Evolutionary conservation across 2,113 vertebrate genomes (phyloP), one percentile per base, ranked within the genome.

Genomic region (Neogale vison): DNA sequence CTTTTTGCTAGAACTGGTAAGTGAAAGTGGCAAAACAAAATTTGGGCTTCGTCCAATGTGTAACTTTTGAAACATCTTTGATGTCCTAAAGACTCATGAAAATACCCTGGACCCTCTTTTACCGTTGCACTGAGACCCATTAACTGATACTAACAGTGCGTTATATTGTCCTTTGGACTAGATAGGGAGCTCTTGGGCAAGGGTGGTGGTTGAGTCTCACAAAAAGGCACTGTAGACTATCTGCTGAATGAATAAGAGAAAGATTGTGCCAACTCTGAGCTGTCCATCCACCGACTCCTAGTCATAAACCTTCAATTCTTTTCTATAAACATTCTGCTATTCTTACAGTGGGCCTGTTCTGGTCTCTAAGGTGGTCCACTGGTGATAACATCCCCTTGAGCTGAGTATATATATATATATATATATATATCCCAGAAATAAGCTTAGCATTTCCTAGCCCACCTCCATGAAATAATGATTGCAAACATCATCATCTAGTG

Each of bases 391-490:
- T 55, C 31, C 14, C n/a, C 87, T n/a, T 67, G 42, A 96, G 34
- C 31, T 76, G 67, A 74, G 82, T 96, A 47, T 2, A 47, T 47
- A 47, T 11, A 47, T 47, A 45, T 8, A 45, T 45, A 45, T 8
- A 47, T 47, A 47, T 11, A 47, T 47, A 47, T 11, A 47, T 39
- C 42, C 74, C 74, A 29, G 61, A 88, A 63, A 92, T 61, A 87
- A 80, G 57, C 42, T 71, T 1, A 23, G 39, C 93, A 74, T 93
- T 95, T 94, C 67, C 74, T 61, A 93, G 20, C 50, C 69, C 59
- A 90, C 77, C 7, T 95, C 87, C 67, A 21, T 47, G 59, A 81
- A 76, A 87, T 85, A 93, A 77, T 92, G 74, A 93, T n/a, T 90
- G 55, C 76, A 59, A 90, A 96, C 57, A 69, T 84, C 63, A 80